Percentiles rank a stretch among this genome's conserved stretches.
Conservation (phyloP, 2,797 vertebrate genomes). For the Hippocampus kuda region DNA sequence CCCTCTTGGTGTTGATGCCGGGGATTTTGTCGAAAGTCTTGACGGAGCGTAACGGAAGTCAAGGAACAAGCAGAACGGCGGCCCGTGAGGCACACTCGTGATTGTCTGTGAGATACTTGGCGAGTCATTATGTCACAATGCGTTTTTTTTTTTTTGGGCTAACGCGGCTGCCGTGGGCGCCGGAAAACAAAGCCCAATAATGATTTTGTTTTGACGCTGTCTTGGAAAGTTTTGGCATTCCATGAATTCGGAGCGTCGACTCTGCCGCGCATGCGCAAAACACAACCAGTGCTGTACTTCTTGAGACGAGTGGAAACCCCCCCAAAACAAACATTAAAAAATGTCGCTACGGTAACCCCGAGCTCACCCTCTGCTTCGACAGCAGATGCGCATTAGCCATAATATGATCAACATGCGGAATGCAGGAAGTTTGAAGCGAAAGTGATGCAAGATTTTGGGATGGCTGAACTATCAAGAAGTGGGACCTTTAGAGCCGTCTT, state of each 20-base stretch:
- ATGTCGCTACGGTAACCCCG: neutral
- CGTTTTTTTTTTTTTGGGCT: neutral
- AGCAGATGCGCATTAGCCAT: neutral
- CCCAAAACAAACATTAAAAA: too few species aligned
- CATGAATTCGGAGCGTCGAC: neutral
- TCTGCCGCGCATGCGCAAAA: neutral
- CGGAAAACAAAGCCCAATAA: neutral
- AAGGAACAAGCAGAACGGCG: neutral
- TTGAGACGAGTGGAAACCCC: too few species aligned
- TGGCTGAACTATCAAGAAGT: neutral
- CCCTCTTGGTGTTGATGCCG: too few species aligned
- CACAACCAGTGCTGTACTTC: neutral
- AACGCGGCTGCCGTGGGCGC: neutral
- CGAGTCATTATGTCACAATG: neutral
- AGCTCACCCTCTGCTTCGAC: neutral
- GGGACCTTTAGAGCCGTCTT: neutral
- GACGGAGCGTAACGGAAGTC: neutral
- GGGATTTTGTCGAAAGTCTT: neutral
- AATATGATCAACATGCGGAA: slow-evolving; percentile 2
- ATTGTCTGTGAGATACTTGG: too few species aligned
- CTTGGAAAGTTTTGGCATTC: neutral
- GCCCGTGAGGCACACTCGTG: too few species aligned
- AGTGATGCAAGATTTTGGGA: neutral
- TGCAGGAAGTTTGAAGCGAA: neutral
- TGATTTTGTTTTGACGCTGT: neutral